Conservation (phyloP, 2,797 vertebrate genomes). For the Psittacula derbiana region DNA sequence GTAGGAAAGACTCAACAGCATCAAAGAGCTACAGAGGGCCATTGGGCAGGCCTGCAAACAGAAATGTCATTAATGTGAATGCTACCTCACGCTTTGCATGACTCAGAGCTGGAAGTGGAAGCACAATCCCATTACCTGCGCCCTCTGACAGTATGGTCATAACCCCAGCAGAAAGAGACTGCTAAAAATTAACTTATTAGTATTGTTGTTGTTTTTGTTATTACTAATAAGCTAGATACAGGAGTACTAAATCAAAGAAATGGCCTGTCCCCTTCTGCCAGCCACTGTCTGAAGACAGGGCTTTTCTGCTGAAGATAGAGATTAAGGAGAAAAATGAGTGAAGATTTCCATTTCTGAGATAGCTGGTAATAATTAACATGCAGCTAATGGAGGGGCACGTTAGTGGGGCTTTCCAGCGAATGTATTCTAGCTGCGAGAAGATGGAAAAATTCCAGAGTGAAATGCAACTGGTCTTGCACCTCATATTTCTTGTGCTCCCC, state of each 20-base stretch:
- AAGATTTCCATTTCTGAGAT: slow-evolving; percentile 51
- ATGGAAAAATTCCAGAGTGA: slow-evolving; percentile 56
- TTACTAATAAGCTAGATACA: not conserved
- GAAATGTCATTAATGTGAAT: not conserved
- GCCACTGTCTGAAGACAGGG: not conserved
- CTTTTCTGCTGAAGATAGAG: slow-evolving; percentile 3
- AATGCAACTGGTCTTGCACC: slow-evolving; percentile 54
- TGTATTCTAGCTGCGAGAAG: slow-evolving; percentile 14
- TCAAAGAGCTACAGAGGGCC: not conserved
- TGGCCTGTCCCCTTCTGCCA: not conserved
- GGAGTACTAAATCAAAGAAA: not conserved
- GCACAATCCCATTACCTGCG: not conserved
- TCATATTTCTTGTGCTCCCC: slow-evolving; percentile 56
- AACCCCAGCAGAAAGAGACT: not conserved
- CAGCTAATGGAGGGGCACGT: slow-evolving; percentile 30
- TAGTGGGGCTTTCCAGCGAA: slow-evolving; percentile 38
- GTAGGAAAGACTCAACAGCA: not conserved
- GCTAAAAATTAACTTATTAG: slow-evolving; percentile 33
- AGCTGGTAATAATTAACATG: slow-evolving; percentile 60
- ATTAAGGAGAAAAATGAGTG: slow-evolving; percentile 43
- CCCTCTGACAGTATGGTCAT: not conserved
- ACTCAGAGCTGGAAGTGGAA: slow-evolving; percentile 20
- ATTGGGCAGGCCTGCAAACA: not conserved
- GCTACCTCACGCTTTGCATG: not conserved
- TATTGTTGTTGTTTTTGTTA: not conserved